Conservation (phyloP, 2,888 invertebrate species). For the Campoplex nolae region DNA sequence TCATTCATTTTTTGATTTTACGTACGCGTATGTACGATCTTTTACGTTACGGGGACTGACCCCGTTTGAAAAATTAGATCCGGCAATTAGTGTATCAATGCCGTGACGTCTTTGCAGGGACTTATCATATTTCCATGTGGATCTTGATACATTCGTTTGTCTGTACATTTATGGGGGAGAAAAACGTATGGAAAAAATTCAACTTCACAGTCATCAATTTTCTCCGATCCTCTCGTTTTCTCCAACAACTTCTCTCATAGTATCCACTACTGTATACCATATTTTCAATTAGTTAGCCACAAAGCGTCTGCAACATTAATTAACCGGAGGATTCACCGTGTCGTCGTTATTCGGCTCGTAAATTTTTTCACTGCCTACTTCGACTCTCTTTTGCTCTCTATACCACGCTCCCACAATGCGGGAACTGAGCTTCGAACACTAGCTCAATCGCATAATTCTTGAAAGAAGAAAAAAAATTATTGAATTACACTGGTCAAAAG, state of each 20-base stretch:
- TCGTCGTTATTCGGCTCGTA: conserved; percentile 59
- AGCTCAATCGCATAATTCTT: not conserved
- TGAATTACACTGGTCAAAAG: too few relatives aligned
- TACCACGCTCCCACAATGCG: not conserved
- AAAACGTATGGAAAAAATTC: conserved; percentile 30
- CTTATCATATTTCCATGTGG: not conserved
- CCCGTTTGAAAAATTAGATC: conserved; percentile 48
- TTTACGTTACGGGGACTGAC: conserved; percentile 44
- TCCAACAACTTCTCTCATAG: not conserved
- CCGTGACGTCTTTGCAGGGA: conserved; percentile 37
- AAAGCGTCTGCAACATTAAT: conserved; percentile 55
- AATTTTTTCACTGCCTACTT: conserved; percentile 45
- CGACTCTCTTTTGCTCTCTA: not conserved
- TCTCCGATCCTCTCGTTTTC: conserved; percentile 54
- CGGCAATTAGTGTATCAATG: conserved; percentile 55
- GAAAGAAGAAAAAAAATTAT: not conserved
- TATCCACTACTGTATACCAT: conserved; percentile 3
- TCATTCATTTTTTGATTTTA: not conserved
- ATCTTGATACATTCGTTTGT: not conserved
- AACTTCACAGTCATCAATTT: conserved; percentile 26
- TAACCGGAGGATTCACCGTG: conserved; percentile 58
- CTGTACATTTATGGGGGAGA: not conserved
- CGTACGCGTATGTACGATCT: not conserved
- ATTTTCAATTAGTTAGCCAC: conserved; percentile 55
- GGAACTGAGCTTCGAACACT: not conserved